Evolutionary conservation across 2,113 vertebrate species (phyloP).

Genomic region (Vireo altiloquus): DNA sequence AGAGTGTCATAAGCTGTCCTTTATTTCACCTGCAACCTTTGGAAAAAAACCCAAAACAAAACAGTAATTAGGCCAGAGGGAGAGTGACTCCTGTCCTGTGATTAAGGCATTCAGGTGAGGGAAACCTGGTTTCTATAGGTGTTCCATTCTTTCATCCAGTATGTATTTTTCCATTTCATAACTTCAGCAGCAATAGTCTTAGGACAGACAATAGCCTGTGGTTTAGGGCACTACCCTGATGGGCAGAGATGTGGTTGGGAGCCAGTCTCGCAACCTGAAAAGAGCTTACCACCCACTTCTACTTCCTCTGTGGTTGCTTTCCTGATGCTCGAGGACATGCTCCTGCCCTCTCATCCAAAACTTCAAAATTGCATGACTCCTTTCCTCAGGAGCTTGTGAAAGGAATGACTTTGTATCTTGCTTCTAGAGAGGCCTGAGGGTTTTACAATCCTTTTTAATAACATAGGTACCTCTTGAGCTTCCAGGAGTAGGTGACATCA

Average conservation of each 20-base stretch:
- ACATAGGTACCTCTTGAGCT: neutral
- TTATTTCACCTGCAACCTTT: conserved; percentile 23
- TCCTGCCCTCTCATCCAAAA: neutral
- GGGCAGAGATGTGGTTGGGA: neutral
- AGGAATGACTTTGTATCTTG: neutral
- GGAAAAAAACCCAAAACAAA: neutral
- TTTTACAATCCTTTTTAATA: neutral
- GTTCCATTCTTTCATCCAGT: neutral
- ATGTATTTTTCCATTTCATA: neutral
- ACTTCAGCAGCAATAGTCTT: neutral
- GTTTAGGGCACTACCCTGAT: neutral
- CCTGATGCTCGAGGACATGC: neutral
- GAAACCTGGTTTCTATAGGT: neutral
- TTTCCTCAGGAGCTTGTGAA: conserved; percentile 1
- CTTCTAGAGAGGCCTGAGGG: neutral
- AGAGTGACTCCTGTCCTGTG: neutral
- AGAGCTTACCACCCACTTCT: neutral
- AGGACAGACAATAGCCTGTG: neutral
- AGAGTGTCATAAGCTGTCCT: neutral
- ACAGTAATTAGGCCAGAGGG: neutral
- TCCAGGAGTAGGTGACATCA: neutral
- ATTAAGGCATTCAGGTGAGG: neutral
- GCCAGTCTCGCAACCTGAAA: neutral
- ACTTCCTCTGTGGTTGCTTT: neutral
- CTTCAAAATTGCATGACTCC: neutral